Evolutionary conservation across 2,888 invertebrate genomes (phyloP), one percentile per base, ranked within the genome.

Genomic region (Timema cristinae): DNA sequence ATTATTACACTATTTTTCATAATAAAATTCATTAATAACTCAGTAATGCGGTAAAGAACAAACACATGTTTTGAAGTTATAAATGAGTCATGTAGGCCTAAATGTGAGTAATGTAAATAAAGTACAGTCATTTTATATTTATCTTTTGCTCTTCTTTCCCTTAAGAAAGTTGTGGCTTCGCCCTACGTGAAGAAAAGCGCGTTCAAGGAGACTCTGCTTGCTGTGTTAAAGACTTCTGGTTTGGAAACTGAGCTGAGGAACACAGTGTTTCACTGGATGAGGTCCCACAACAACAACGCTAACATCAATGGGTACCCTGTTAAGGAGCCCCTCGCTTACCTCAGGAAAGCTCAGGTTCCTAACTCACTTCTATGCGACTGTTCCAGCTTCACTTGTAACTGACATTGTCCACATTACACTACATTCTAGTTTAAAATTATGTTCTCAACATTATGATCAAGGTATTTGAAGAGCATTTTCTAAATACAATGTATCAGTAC

Each of bases 221-320:
- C 89, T 77, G 90, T 91, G 49, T 89, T 95, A 83, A 91, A 89
- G 81, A 87, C 88, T 74, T 90, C 89, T 74, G 93, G 93, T 6
- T 84, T 94, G 77, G 94, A 95, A 79, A 91, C 91, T 6, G 91
- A 93, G 81, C 85, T 95, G 73, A 86, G 92, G 77, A 95, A 95
- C 79, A 91, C 92, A 73, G 90, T 95, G 68, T 94, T 89, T 82
- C 92, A 93, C 81, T 91, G 91, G 90, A 87, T 91, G 75, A 89
- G 91, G 75, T 86, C 85, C 69, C 85, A 86, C 71, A 77, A 71
- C 73, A 77, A 74, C 73, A 76, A 72, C 67, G 63, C 75, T 71
- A 76, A 77, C 69, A 68, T 61, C 66, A 73, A 71, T 73, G 73
- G 75, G 48, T 68, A 61, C 50, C 71, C 67, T 51, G 63, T 66